These are phyloP conservation scores for Choristoneura rosaceana DNA, from an alignment of 2,888 invertebrate genomes.

Conservation along the genomic window DNA sequence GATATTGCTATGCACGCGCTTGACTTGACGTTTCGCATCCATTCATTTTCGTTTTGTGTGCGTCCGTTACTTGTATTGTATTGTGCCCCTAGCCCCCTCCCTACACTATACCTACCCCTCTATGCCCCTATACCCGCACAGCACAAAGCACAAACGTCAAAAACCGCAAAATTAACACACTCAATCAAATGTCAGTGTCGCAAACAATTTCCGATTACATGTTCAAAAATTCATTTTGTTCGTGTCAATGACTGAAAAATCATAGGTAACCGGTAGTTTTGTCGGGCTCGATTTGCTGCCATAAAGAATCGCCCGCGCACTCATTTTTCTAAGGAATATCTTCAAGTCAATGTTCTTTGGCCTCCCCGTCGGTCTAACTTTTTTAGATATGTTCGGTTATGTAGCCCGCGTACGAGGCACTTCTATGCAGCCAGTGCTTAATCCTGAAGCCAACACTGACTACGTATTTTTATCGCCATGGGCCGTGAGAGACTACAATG, in stretches of 20 bases:
- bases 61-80: too few species aligned
- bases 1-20: not conserved
- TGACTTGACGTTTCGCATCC: too few species aligned
- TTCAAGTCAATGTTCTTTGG: slow-evolving; percentile 88
- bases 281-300: slow-evolving; percentile 60
- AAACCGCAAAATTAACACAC: slow-evolving; percentile 19
- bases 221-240: slow-evolving; percentile 35
- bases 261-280: slow-evolving; percentile 61
- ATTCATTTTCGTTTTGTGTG: too few species aligned
- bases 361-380: slow-evolving; percentile 93
- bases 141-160: slow-evolving; percentile 7
- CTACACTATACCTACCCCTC: too few species aligned
- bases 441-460: slow-evolving; percentile 90
- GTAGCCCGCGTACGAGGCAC: slow-evolving; percentile 96
- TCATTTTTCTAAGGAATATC: slow-evolving; percentile 74
- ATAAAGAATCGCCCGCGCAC: slow-evolving; percentile 59
- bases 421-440: slow-evolving; percentile 96
- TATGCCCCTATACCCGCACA: too few species aligned
- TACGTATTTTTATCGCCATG: slow-evolving; percentile 94
- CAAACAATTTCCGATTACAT: slow-evolving; percentile 25
- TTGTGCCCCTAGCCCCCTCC: too few species aligned
- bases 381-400: slow-evolving; percentile 94
- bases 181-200: slow-evolving; percentile 34
- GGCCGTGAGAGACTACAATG: slow-evolving; percentile 89
- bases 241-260: slow-evolving; percentile 42